phyloP scores from a whole-genome alignment of 2,113 vertebrate genomes.

The Platysteira castanea region DNA sequence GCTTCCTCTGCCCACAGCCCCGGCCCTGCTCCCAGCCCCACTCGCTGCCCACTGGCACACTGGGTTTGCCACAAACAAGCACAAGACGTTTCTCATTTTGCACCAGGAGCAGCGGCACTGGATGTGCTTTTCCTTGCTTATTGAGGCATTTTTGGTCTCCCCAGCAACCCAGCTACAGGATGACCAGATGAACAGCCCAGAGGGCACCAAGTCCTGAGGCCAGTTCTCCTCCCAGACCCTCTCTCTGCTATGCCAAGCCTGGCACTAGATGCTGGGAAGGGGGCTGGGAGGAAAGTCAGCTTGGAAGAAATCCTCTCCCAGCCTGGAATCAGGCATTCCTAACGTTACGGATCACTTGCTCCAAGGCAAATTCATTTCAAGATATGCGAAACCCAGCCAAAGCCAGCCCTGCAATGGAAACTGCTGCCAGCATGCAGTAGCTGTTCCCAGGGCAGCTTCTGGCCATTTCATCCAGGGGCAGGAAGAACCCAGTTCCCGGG shows the following conservation, averaged over 20 bases:
- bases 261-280: background rate
- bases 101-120: background rate
- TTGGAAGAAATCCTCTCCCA: background rate
- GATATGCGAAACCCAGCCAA: background rate
- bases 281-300: background rate
- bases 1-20: background rate
- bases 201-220: background rate
- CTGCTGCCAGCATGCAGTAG: background rate
- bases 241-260: background rate
- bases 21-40: background rate
- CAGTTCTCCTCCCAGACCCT: background rate
- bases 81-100: background rate
- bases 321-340: conserved; percentile 16
- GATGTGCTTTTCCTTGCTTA: background rate
- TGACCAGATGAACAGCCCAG: background rate
- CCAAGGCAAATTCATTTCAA: conserved; percentile 18
- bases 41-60: background rate
- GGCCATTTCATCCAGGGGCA: background rate
- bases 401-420: background rate
- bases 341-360: background rate
- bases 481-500: fast-evolving
- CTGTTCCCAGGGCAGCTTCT: background rate
- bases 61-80: background rate
- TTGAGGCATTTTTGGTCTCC: background rate
- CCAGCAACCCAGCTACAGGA: background rate